These are phyloP conservation scores for Pristionchus japonicus DNA, from an alignment of 2,888 invertebrate species.

Conservation along the genomic window DNA sequence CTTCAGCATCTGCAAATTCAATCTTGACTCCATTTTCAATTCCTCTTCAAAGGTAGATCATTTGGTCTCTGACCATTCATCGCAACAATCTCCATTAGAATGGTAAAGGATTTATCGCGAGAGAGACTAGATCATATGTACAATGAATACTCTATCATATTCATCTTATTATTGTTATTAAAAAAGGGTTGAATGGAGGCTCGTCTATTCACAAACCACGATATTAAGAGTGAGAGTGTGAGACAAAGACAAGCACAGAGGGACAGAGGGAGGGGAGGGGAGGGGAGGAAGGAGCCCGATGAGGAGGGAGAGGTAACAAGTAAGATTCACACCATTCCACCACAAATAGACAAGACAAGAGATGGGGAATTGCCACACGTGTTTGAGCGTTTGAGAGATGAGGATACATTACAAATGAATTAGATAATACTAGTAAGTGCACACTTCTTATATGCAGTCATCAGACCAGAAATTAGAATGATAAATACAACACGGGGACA, in stretches of 20 bases:
- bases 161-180: not conserved
- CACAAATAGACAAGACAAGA: conserved; percentile 24
- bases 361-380: not conserved
- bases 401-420: not conserved
- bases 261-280: not conserved
- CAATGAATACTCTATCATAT: conserved; percentile 22
- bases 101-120: not conserved
- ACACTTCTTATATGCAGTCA: conserved; percentile 10
- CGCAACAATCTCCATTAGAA: not conserved
- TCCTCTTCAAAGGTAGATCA: not conserved
- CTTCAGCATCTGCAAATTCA: conserved; percentile 36
- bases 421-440: conserved; percentile 22
- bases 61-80: conserved; percentile 8
- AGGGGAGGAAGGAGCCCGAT: not conserved
- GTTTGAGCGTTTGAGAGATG: not conserved
- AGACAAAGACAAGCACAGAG: not conserved
- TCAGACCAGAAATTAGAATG: conserved; percentile 26
- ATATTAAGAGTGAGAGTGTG: not conserved
- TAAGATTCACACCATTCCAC: conserved; percentile 1
- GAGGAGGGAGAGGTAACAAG: not conserved
- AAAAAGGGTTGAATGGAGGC: not conserved
- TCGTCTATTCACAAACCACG: not conserved
- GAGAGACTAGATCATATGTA: conserved; percentile 24
- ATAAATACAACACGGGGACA: not conserved
- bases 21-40: not conserved